Conservation (phyloP, 2,888 invertebrate species). For the Catonia carolina region DNA sequence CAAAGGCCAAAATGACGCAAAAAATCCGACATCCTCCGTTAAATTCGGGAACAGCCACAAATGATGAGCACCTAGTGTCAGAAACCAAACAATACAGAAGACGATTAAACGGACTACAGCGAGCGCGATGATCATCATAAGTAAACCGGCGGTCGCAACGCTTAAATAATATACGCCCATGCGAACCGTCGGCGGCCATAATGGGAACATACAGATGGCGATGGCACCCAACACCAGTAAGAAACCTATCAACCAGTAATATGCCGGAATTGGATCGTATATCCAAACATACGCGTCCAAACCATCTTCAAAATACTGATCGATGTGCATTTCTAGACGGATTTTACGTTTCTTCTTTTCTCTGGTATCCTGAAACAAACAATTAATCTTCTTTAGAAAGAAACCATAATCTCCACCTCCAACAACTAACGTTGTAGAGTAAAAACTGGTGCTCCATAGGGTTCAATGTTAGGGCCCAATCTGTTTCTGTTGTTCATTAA, state of each 20-base stretch:
- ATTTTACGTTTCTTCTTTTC: conserved; percentile 74
- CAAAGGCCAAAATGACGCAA: conserved; percentile 96
- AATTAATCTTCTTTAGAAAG: conserved; percentile 41
- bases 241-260: conserved; percentile 91
- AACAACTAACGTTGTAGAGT: background rate
- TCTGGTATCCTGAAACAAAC: conserved; percentile 23
- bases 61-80: conserved; percentile 84
- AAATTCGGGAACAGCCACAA: conserved; percentile 99
- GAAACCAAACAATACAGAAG: conserved; percentile 84
- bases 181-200: conserved; percentile 93
- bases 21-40: conserved; percentile 97
- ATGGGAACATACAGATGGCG: conserved; percentile 94
- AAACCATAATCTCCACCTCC: background rate
- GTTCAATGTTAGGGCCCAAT: no score
- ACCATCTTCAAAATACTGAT: conserved; percentile 89
- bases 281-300: conserved; percentile 97
- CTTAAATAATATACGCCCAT: conserved; percentile 96
- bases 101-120: conserved; percentile 84
- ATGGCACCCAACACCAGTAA: conserved; percentile 87
- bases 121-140: conserved; percentile 86
- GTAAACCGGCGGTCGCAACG: conserved; percentile 88
- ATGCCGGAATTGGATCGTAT: conserved; percentile 91
- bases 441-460: no score
- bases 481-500: no score
- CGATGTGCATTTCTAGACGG: conserved; percentile 93